Evolutionary conservation across 35 echinoderm and acorn worm species (phyloP).

Genomic region (Patiria miniata): DNA sequence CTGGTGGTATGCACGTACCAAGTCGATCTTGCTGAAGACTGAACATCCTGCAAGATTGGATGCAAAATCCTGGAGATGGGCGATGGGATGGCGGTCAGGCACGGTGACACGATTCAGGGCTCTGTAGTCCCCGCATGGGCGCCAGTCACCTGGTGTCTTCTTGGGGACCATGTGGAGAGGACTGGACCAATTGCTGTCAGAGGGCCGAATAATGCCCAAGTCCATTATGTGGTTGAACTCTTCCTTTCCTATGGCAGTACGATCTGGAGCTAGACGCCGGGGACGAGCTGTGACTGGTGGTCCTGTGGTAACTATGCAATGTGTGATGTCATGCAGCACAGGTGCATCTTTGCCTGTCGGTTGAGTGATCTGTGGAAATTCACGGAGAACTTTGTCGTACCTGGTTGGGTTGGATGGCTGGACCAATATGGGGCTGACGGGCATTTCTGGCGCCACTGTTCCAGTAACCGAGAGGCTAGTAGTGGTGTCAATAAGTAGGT

Average conservation of each 20-base stretch:
- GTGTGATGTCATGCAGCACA: constrained; percentile 47
- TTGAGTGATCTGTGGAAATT: background rate
- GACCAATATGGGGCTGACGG: background rate
- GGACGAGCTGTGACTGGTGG: constrained; percentile 44
- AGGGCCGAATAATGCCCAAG: too few species aligned
- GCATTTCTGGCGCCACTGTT: background rate
- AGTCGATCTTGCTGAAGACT: constrained; percentile 59
- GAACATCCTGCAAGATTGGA: constrained; percentile 25
- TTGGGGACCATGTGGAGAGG: too few species aligned
- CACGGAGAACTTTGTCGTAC: constrained; percentile 2
- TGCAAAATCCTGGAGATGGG: constrained; percentile 65
- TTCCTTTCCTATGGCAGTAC: constrained; percentile 17
- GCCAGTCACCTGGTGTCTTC: too few species aligned
- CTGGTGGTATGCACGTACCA: constrained; percentile 60
- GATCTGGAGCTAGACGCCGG: constrained; percentile 32
- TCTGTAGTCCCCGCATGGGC: constrained; percentile 62
- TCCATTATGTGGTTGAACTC: constrained; percentile 71
- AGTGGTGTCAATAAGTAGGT: constrained; percentile 46
- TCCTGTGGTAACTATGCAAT: constrained; percentile 54
- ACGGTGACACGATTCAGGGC: constrained; percentile 46
- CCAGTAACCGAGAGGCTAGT: background rate
- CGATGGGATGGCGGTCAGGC: constrained; percentile 52
- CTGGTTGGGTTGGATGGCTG: background rate
- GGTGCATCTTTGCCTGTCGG: constrained; percentile 25
- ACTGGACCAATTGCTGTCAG: constrained; percentile 54